Evolutionary conservation across 2,797 vertebrate genomes (phyloP).

Genomic region (Coendou prehensilis): DNA sequence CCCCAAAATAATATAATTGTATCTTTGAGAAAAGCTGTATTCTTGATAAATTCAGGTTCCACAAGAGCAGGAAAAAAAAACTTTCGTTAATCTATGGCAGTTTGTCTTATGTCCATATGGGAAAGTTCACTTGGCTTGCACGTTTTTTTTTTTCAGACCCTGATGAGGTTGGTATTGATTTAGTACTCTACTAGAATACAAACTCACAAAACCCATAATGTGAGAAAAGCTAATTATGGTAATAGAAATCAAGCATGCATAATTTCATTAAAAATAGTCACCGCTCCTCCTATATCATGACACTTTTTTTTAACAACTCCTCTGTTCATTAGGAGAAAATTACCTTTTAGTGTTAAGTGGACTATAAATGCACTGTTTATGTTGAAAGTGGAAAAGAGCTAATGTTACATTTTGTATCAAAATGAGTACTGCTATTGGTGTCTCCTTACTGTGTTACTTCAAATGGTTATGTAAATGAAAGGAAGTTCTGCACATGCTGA

Average conservation of each 20-base stretch:
- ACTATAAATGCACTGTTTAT: slow-evolving; percentile 82
- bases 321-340: slow-evolving; percentile 87
- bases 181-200: slow-evolving; percentile 81
- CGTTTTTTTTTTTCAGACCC: slow-evolving; percentile 79
- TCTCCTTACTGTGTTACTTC: slow-evolving; percentile 68
- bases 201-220: slow-evolving; percentile 64
- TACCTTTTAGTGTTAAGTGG: slow-evolving; percentile 83
- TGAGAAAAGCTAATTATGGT: slow-evolving; percentile 84
- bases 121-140: slow-evolving; percentile 85
- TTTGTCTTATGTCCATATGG: slow-evolving; percentile 87
- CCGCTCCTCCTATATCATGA: slow-evolving; percentile 76
- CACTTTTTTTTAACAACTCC: slow-evolving; percentile 74
- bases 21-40: slow-evolving; percentile 74
- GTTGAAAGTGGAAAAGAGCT: slow-evolving; percentile 69
- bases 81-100: slow-evolving; percentile 84
- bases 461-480: slow-evolving; percentile 51
- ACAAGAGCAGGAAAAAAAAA: slow-evolving; percentile 79
- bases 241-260: slow-evolving; percentile 83
- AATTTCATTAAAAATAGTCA: slow-evolving; percentile 83
- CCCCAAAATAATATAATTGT: slow-evolving; percentile 72
- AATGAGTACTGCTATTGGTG: slow-evolving; percentile 68
- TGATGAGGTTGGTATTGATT: slow-evolving; percentile 84
- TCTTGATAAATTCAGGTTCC: slow-evolving; percentile 70
- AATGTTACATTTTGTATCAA: slow-evolving; percentile 77
- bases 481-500: neutral